Percentiles rank a stretch among this genome's conserved stretches.
Evolutionary conservation across 2,888 invertebrate genomes (phyloP).

Genomic region (Deilephila elpenor): DNA sequence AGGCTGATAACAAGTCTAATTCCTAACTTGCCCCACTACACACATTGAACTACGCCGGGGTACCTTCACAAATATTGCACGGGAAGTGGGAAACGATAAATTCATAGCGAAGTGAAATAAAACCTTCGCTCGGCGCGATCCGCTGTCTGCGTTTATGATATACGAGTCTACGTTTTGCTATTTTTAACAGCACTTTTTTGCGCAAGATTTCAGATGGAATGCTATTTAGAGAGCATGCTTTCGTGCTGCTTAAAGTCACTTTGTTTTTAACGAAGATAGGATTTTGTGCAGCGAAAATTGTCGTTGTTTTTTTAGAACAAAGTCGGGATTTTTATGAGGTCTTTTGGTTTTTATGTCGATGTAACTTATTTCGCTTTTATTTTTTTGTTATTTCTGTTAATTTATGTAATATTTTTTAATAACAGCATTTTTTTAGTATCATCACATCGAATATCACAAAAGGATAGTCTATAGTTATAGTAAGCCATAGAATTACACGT

Average conservation of each 20-base stretch:
- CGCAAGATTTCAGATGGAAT: background rate
- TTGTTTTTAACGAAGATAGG: background rate
- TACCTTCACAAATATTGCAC: constrained; percentile 51
- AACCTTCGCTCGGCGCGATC: constrained; percentile 64
- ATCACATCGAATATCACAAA: too few species aligned
- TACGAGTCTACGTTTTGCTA: constrained; percentile 45
- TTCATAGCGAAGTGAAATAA: constrained; percentile 71
- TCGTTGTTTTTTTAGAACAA: background rate
- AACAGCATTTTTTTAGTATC: too few species aligned
- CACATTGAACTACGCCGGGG: background rate
- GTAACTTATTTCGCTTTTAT: too few species aligned
- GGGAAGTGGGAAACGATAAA: constrained; percentile 71
- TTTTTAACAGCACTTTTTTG: constrained; percentile 23
- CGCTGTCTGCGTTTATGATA: constrained; percentile 69
- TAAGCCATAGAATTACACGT: too few species aligned
- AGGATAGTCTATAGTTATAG: too few species aligned
- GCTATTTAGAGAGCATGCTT: constrained; percentile 14
- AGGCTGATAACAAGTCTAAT: too few species aligned
- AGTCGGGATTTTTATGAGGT: background rate
- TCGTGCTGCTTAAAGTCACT: background rate
- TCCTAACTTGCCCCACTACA: background rate
- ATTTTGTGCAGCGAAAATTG: background rate
- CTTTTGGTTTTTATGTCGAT: too few species aligned
- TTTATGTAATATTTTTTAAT: too few species aligned
- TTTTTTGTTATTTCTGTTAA: too few species aligned